Evolutionary conservation across 2,888 invertebrate genomes (phyloP), one percentile per base, ranked within the genome.

Genomic region (Drosophila meridionalis): DNA sequence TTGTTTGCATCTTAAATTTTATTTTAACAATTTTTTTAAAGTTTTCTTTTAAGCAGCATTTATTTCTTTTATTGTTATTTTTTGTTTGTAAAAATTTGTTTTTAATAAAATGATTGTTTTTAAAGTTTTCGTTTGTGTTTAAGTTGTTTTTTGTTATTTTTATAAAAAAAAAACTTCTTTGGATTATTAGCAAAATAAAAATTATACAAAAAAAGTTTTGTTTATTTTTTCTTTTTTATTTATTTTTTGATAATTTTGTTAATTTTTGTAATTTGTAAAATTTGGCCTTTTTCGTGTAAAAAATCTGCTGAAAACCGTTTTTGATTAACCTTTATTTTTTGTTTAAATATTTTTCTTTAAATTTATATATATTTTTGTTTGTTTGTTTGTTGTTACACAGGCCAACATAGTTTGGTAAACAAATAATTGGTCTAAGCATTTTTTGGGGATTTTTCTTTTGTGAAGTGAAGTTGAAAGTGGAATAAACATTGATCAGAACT

Each of bases 241-340:
- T 14, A 56, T 45, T 43, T 71, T 69, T 75, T 71, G 68, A 14
- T 62, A 38, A 32, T 34, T 55, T 40, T 26, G 26, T 32, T 69
- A 20, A 32, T 38, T 42, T 38, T 42, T 1, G 42, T 20, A 45
- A 45, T 45, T 73, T 90, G 87, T 90, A 87, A 90, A 87, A 88
- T 90, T 87, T 87, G 87, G 87, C 87, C 89, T 67, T 88, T 82
- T 88, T 82, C 88, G 80, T 34, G 50, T 80, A 89, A 83, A 89
- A 87, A 85, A 77, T 82, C 26, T 86, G 80, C 65, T 87, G 87
- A 87, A 87, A 87, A 87, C 87, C 87, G 70, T 88, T 86, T 86
- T 81, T 76, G 87, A 90, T 88, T 86, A 86, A 86, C 75, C 83
- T 74, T 79, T 69, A 4, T n/a, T n/a, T 34, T 11, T 59, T 63